Evolutionary conservation across 2,888 invertebrate species (phyloP), one percentile per base, ranked within the genome.

Genomic region (Athripsodes cinereus): DNA sequence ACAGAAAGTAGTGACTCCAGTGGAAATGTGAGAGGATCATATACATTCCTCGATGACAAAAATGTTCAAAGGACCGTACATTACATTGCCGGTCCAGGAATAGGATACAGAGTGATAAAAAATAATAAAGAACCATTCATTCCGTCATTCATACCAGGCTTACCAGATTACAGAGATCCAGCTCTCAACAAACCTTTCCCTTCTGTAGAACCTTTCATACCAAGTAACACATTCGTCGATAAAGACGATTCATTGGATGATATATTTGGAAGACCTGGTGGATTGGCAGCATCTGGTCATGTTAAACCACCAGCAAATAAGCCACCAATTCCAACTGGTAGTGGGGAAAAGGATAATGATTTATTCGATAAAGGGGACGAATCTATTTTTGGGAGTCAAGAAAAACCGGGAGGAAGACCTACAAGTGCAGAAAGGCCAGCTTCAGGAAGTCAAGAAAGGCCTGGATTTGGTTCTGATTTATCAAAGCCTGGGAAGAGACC

Each of bases 11-110:
- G 87, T 62, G 88, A 87, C 63, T 76, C 87, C 0, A 81, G 81
- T 56, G 88, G 88, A 16, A 81, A 88, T 64, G 87, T 88, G 1
- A 74, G 87, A 64, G 90, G 89, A 31, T 87, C 88, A 0, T 89
- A 88, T 74, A 87, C 88, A 0, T 90, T 87, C 69, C 71, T 89
- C 18, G 89, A 89, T 65, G 88, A 89, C 67, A 88, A 88, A 73
- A 88, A 88, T 1, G 83, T 87, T 22, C 88, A 88, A 69, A 78
- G 83, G 64, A 86, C 88, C 0, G 88, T 89, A 0, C 85, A 89
- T 70, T 90, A 90, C 69, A 88, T 86, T 64, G 89, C 89, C 0
- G 89, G 90, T 0, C 88, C 90, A 0, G 86, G 84, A 13, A 89
- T 88, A 50, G 90, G 90, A 1, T 90, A 88, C 68, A 79, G 88